Evolutionary conservation across 2,797 vertebrate species (phyloP).

Genomic region (Lepilemur ruficaudatus): DNA sequence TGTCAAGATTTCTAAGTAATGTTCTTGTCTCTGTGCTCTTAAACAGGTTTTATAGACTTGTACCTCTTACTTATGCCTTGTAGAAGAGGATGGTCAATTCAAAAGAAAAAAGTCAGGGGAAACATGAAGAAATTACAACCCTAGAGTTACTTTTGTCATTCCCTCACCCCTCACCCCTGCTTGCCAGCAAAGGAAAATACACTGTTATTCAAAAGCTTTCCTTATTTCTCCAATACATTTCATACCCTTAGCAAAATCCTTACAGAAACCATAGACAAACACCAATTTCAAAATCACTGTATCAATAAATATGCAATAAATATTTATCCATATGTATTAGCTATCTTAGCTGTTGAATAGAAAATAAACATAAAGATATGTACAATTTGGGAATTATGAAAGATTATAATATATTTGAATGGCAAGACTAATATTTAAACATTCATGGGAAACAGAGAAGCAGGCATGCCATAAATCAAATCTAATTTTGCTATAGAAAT

Average conservation of each 20-base stretch:
- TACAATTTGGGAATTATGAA: not conserved
- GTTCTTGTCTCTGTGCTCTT: not conserved
- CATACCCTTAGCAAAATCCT: slow-evolving; percentile 12
- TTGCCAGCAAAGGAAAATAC: not conserved
- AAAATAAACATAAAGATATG: not conserved
- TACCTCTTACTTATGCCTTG: not conserved
- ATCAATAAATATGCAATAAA: not conserved
- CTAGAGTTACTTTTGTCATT: not conserved
- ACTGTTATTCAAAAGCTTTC: not conserved
- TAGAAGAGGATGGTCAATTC: not conserved
- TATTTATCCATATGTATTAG: not conserved
- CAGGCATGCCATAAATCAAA: not conserved
- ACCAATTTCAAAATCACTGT: not conserved
- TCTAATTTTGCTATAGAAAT: not conserved
- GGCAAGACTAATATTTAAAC: not conserved
- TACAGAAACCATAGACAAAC: not conserved
- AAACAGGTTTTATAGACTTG: not conserved
- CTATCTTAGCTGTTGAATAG: not conserved
- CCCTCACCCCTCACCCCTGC: too few species aligned
- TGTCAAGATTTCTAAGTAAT: not conserved
- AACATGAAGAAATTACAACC: not conserved
- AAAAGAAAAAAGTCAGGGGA: not conserved
- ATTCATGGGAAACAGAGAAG: not conserved
- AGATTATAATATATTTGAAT: not conserved
- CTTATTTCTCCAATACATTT: not conserved